Evolutionary conservation across 2,888 invertebrate genomes (phyloP).

Genomic region (Nephrotoma guestfalica): DNA sequence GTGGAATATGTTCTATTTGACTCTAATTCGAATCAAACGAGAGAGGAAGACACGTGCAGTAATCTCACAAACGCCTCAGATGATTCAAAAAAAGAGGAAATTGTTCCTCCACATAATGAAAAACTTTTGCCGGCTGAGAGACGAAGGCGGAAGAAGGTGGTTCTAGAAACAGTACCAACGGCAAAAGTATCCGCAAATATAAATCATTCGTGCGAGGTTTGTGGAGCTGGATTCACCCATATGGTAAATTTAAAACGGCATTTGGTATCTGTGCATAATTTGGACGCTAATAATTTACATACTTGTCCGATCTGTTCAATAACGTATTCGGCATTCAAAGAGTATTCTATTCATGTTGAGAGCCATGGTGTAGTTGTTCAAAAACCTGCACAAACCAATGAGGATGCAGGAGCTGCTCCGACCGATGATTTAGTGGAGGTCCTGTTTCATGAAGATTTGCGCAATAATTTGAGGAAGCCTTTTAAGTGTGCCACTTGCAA

Average conservation of each 20-base stretch:
- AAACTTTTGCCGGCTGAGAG: background rate
- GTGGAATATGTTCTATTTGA: background rate
- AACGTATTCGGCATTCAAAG: background rate
- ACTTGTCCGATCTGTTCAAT: conserved; percentile 5
- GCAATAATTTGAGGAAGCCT: background rate
- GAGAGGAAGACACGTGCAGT: background rate
- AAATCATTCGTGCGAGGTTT: conserved; percentile 11
- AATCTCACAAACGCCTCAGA: background rate
- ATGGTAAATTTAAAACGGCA: conserved; percentile 11
- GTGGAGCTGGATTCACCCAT: conserved; percentile 13
- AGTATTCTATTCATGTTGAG: background rate
- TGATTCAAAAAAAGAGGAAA: background rate
- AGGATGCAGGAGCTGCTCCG: background rate
- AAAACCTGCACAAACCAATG: background rate
- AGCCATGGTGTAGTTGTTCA: background rate
- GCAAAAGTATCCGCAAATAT: background rate
- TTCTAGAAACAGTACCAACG: background rate
- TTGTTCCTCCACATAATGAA: background rate
- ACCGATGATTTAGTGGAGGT: background rate
- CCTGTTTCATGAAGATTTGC: background rate
- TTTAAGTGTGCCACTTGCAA: conserved; percentile 5
- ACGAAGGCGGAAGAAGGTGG: background rate
- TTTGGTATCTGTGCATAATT: conserved; percentile 6
- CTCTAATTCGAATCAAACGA: background rate
- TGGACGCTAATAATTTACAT: background rate